phyloP scores from a whole-genome alignment of 2,888 invertebrate genomes.

The Drosophila antonietae region DNA sequence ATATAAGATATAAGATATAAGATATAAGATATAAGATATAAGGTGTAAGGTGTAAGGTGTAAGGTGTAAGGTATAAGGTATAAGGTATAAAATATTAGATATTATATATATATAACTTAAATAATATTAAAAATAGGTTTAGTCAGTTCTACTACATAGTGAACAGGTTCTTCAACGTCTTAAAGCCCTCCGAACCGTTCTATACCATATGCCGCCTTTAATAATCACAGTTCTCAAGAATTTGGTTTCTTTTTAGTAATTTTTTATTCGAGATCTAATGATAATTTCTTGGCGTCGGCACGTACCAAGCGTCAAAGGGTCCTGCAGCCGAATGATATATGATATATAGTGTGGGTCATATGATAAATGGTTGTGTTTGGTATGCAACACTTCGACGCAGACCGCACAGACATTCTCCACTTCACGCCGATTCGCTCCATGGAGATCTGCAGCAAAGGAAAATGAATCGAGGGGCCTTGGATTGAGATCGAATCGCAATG shows the following conservation, averaged over 20 bases:
- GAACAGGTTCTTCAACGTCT: not conserved
- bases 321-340: constrained; percentile 24
- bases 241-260: not conserved
- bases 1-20: constrained; percentile 4
- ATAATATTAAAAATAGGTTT: no score
- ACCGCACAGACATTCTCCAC: constrained; percentile 20
- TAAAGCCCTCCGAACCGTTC: not conserved
- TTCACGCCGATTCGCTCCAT: not conserved
- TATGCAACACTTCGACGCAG: constrained; percentile 16
- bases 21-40: constrained; percentile 7
- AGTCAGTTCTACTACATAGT: not conserved
- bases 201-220: not conserved
- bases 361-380: constrained; percentile 18
- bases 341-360: constrained; percentile 10
- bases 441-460: not conserved
- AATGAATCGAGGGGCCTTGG: constrained; percentile 6
- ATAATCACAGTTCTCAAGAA: not conserved
- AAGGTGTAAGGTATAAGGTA: constrained; percentile 2
- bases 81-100: constrained; percentile 3
- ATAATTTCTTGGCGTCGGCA: constrained; percentile 13
- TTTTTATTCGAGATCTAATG: not conserved
- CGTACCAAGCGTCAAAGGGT: constrained; percentile 26
- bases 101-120: not conserved
- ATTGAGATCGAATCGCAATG: constrained; percentile 12
- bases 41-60: constrained; percentile 1